A percentile compares a stretch with the other conserved stretches of the same genome.
phyloP scores from a whole-genome alignment of 2,888 invertebrate species.

The Monopis laevigella region DNA sequence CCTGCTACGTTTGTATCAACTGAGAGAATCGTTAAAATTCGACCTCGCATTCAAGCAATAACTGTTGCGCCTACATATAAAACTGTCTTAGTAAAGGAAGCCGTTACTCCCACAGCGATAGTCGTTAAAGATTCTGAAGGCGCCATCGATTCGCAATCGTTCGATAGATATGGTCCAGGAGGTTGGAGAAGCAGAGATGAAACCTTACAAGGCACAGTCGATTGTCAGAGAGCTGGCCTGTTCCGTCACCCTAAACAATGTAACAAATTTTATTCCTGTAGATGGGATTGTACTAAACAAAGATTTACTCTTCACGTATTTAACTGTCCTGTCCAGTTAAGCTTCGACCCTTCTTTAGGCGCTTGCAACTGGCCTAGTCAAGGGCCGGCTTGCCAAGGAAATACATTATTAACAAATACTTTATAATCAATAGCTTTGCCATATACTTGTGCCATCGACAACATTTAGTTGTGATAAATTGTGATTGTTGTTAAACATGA shows the following conservation, averaged over 20 bases:
- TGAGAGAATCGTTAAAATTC: conserved; percentile 36
- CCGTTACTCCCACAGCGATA: conserved; percentile 24
- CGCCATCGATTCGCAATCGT: conserved; percentile 47
- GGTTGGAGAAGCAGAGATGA: conserved; percentile 68
- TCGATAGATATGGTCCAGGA: conserved; percentile 71
- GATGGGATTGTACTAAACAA: conserved; percentile 82
- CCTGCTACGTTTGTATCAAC: conserved; percentile 31
- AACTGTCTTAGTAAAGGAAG: conserved; percentile 44
- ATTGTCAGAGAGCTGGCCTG: conserved; percentile 69
- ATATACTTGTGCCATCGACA: conserved; percentile 46
- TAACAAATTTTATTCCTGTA: conserved; percentile 84
- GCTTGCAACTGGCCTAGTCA: conserved; percentile 87
- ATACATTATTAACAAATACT: conserved; percentile 70
- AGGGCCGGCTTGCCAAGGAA: conserved; percentile 79
- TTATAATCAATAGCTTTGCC: conserved; percentile 30
- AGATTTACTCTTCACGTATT: conserved; percentile 79
- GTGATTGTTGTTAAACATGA: no score
- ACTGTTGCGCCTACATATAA: conserved; percentile 52
- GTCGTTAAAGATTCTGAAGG: conserved; percentile 25
- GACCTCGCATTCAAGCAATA: conserved; percentile 43
- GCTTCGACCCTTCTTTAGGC: conserved; percentile 77
- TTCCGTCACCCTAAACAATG: conserved; percentile 80
- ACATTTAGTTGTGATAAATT: conserved; percentile 52
- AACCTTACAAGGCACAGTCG: conserved; percentile 68
- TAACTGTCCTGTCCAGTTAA: conserved; percentile 81